A percentile compares a stretch with the other conserved stretches of the same genome.
Evolutionary conservation across 1,140 invertebrate species (phyloP).

Genomic region (Pantala flavescens): DNA sequence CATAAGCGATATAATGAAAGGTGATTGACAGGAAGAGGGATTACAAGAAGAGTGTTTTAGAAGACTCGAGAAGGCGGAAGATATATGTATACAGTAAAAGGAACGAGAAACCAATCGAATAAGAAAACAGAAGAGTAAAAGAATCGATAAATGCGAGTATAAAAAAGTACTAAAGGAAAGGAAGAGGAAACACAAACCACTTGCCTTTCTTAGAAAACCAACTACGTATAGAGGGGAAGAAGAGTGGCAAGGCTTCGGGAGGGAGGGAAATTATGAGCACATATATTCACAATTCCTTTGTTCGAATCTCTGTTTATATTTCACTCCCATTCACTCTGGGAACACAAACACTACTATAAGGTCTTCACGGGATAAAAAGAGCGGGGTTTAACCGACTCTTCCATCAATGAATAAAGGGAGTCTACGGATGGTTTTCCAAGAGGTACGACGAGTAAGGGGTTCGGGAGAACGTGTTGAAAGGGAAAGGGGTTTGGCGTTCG

Average conservation of each 20-base stretch:
- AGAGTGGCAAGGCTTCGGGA: neutral
- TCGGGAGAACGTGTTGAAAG: neutral
- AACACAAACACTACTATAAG: neutral
- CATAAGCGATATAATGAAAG: too few relatives aligned
- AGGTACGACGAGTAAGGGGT: neutral
- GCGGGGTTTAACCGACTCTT: neutral
- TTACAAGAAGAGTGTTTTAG: too few relatives aligned
- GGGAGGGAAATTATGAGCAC: neutral
- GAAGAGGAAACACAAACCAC: too few relatives aligned
- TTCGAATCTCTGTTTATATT: slow-evolving; percentile 1
- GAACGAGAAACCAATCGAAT: too few relatives aligned
- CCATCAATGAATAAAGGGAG: neutral
- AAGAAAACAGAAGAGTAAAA: too few relatives aligned
- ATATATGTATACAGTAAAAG: too few relatives aligned
- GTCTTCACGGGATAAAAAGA: neutral
- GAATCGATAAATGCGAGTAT: too few relatives aligned
- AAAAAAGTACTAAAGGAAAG: too few relatives aligned
- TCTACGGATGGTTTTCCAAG: neutral
- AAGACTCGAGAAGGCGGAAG: too few relatives aligned
- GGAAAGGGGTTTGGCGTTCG: neutral
- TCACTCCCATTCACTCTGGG: neutral
- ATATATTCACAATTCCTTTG: slow-evolving; percentile 4
- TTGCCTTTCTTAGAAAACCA: too few relatives aligned
- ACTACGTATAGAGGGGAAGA: neutral
- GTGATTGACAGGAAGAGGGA: too few relatives aligned